Percentiles rank a stretch among this genome's conserved stretches.
Evolutionary conservation across 2,888 invertebrate species (phyloP).

Genomic region (Yponomeuta cagnagella): DNA sequence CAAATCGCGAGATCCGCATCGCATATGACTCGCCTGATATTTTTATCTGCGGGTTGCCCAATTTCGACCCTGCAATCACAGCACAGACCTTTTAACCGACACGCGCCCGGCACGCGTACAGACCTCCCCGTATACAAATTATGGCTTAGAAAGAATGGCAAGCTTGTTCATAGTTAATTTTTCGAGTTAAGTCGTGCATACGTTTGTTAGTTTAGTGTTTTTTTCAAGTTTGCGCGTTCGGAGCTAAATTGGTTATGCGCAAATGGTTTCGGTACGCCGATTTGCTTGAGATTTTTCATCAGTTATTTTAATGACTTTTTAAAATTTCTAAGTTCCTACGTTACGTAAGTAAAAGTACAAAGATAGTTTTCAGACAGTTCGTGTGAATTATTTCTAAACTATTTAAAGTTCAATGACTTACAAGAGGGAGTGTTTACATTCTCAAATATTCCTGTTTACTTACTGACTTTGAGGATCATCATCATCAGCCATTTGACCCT

Average conservation of each 20-base stretch:
- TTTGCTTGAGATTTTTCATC: constrained; percentile 16
- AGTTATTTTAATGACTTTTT: neutral
- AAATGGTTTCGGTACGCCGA: constrained; percentile 15
- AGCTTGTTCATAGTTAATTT: constrained; percentile 40
- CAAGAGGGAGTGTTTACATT: no score
- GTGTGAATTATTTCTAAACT: no score
- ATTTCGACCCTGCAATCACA: neutral
- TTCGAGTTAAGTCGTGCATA: constrained; percentile 61
- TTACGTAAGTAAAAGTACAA: no score
- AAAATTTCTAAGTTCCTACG: neutral
- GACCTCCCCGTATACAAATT: constrained; percentile 60
- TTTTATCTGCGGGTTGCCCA: neutral
- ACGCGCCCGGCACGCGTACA: constrained; percentile 7
- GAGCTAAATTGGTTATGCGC: constrained; percentile 16
- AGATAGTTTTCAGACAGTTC: no score
- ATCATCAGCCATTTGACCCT: no score
- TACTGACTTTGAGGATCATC: no score
- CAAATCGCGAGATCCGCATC: neutral
- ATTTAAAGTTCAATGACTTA: no score
- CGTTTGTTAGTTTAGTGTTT: constrained; percentile 60
- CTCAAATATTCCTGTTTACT: no score
- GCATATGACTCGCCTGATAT: neutral
- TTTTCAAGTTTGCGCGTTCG: neutral
- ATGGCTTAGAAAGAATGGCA: constrained; percentile 52
- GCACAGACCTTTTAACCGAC: neutral